Evolutionary conservation across 53 echinoderm and acorn worm genomes (phyloP).

Genomic region (Actinopyga echinites): DNA sequence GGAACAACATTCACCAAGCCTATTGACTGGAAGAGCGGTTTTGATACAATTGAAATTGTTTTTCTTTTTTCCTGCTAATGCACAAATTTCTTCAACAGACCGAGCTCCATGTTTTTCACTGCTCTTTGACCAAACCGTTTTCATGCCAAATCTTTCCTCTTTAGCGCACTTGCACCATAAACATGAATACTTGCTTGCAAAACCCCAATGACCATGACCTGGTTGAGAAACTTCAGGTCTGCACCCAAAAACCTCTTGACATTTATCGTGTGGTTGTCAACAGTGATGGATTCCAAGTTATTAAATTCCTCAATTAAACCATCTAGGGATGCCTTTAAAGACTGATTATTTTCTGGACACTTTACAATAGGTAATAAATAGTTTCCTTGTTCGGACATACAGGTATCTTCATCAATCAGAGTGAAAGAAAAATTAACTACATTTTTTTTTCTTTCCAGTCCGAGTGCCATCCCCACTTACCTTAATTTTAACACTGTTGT

Average conservation of each 20-base stretch:
- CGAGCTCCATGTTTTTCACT: neutral
- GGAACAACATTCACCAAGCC: neutral
- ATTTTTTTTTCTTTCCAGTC: neutral
- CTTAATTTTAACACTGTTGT: constrained; percentile 32
- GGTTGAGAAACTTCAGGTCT: constrained; percentile 17
- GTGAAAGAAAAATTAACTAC: neutral
- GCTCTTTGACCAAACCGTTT: neutral
- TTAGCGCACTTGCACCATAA: constrained; percentile 1
- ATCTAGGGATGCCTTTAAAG: neutral
- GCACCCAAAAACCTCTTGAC: constrained; percentile 8
- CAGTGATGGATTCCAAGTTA: neutral
- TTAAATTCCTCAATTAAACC: neutral
- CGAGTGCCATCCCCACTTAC: neutral
- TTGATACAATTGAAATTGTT: neutral
- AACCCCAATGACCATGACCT: neutral
- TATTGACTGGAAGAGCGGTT: neutral
- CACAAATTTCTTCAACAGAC: neutral
- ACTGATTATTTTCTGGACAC: neutral
- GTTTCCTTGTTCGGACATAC: neutral
- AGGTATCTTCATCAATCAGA: neutral
- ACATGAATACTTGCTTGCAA: neutral
- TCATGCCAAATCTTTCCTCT: neutral
- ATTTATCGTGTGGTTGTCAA: neutral
- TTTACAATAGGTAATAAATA: neutral
- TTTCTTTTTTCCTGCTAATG: neutral